phyloP scores from a whole-genome alignment of 2,888 invertebrate species.

The Archips xylosteana region DNA sequence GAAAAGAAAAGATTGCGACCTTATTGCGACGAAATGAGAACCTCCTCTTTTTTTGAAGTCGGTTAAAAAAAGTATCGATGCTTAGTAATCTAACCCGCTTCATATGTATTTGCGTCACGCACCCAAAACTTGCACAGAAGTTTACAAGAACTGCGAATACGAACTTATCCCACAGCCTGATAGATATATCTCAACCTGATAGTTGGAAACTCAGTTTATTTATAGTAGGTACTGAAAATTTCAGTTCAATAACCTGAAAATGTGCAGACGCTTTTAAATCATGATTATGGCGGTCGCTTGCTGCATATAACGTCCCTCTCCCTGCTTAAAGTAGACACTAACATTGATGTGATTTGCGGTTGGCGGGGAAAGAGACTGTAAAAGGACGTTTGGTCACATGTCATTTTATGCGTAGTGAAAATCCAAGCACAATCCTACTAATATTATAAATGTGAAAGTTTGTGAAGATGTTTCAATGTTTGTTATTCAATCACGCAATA shows the following conservation, averaged over 20 bases:
- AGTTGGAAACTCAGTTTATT: background rate
- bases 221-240: slow-evolving; percentile 17
- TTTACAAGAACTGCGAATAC: slow-evolving; percentile 1
- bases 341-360: too few species aligned
- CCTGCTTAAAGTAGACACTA: too few species aligned
- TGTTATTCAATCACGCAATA: too few species aligned
- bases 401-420: too few species aligned
- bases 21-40: too few species aligned
- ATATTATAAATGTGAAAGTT: too few species aligned
- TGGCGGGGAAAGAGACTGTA: too few species aligned
- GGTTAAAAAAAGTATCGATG: background rate
- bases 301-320: background rate
- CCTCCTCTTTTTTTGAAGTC: background rate
- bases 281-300: background rate
- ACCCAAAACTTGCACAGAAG: background rate
- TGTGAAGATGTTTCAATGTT: too few species aligned
- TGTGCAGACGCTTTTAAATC: slow-evolving; percentile 11
- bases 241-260: slow-evolving; percentile 16
- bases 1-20: too few species aligned
- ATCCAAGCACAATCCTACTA: too few species aligned
- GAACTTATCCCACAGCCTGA: background rate
- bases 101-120: background rate
- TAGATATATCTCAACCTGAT: background rate
- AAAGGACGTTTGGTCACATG: too few species aligned
- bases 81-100: background rate